These are phyloP conservation scores for Rotaria macrura DNA, from an alignment of 2,888 invertebrate genomes.

Conservation along the genomic window DNA sequence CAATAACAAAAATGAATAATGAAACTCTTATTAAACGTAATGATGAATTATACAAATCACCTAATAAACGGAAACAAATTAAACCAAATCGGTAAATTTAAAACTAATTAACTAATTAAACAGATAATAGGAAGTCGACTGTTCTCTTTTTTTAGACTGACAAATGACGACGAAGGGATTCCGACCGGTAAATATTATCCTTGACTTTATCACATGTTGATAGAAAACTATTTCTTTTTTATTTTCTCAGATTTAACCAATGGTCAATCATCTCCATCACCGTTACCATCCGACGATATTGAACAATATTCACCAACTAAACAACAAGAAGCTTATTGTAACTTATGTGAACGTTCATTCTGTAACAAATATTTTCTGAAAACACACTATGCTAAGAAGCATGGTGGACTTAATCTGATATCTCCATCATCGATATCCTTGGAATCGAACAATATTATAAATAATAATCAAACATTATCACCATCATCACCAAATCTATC, in stretches of 20 bases:
- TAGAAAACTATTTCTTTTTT: too few relatives aligned
- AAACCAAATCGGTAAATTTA: not conserved
- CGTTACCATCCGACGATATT: too few relatives aligned
- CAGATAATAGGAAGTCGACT: too few relatives aligned
- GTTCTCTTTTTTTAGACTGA: not conserved
- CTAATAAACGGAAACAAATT: not conserved
- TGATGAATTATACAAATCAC: not conserved
- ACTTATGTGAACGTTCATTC: constrained; percentile 83
- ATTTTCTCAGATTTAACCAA: not conserved
- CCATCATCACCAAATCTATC: not conserved
- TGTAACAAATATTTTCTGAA: constrained; percentile 94
- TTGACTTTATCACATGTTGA: too few relatives aligned
- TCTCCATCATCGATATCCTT: not conserved
- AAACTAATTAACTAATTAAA: not conserved
- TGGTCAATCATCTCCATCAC: not conserved
- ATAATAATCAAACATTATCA: not conserved
- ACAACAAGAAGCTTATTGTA: constrained; percentile 29
- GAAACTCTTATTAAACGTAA: not conserved
- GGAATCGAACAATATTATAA: too few relatives aligned
- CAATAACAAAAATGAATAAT: not conserved
- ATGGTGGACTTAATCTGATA: not conserved
- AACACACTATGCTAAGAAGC: constrained; percentile 59
- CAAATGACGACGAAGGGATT: not conserved
- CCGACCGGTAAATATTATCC: not conserved
- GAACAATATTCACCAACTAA: not conserved